Conservation (phyloP, 2,888 invertebrate genomes). For the Heliconius ethilla region DNA sequence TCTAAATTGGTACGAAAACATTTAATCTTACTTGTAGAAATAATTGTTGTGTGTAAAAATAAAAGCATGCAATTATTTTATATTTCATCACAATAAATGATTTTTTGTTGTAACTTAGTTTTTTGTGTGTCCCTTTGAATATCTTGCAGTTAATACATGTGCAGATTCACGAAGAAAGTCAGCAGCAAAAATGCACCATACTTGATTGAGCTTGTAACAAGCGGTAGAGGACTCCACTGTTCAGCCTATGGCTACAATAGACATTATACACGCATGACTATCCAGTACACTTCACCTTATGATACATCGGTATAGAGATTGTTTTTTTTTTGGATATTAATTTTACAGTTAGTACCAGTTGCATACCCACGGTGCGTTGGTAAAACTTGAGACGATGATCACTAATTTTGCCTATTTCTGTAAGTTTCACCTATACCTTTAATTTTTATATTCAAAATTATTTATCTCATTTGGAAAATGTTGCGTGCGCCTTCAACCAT, state of each 20-base stretch:
- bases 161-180: slow-evolving; percentile 28
- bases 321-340: slow-evolving; percentile 26
- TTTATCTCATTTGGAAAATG: not conserved
- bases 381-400: slow-evolving; percentile 5
- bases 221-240: slow-evolving; percentile 30
- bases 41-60: slow-evolving; percentile 24
- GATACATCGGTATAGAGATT: slow-evolving; percentile 1
- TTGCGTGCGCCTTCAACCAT: not conserved
- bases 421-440: slow-evolving; percentile 5
- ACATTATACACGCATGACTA: slow-evolving; percentile 33
- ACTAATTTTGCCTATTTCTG: not conserved
- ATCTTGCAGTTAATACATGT: slow-evolving; percentile 32
- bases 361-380: not conserved
- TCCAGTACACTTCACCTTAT: slow-evolving; percentile 28
- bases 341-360: slow-evolving; percentile 30
- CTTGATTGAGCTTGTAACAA: slow-evolving; percentile 29
- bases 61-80: slow-evolving; percentile 31
- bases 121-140: slow-evolving; percentile 35
- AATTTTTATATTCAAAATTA: not conserved
- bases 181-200: slow-evolving; percentile 25
- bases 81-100: slow-evolving; percentile 20
- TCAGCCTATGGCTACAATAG: slow-evolving; percentile 10
- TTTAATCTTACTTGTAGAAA: slow-evolving; percentile 18
- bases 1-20: slow-evolving; percentile 19
- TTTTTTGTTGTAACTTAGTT: slow-evolving; percentile 27